Base-by-base conservation (phyloP, 1,140 invertebrate species). In the Drosophila nebulosa region DNA sequence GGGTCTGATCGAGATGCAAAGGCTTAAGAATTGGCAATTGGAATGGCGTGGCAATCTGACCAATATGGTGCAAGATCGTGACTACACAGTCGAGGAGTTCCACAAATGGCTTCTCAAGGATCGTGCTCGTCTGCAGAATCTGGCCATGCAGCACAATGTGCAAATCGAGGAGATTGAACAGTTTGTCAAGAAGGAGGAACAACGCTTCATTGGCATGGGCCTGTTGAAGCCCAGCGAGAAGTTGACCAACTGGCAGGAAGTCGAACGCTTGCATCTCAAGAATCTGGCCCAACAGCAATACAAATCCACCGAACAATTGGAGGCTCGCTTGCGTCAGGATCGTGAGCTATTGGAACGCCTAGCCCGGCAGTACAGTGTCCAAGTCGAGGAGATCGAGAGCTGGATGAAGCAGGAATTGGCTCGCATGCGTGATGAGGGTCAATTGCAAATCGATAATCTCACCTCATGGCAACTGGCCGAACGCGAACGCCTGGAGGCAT, bases 331-430 rank as follows among this genome's bases (percentile, higher is more conserved):
- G 16, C 69, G 78, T 3, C 83, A 91, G 22, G 90, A 91, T 68
- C 83, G 90, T 2, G 78, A 89, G 26, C 63, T 90, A 7, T 64
- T 91, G 5, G 77, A 91, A 51, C 72, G 78, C 22, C 27, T 91
- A 22, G 90, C 90, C 0, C 72, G 76, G 0, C 80, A 91, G 12
- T 91, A 91, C 52, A 88, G 83, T 57, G 80, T 91, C 0, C 90
- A 90, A 55, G 90, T 91, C 7, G 88, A 89, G 64, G 90, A 91
- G 35, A 91, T 91, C 27, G 90, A 91, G 22, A 64, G 58, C 18
- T 91, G 86, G 86, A 91, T 91, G 86, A 91, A 89, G 18, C 85
- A 90, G 62, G 90, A 91, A 58, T 59, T 91, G 61, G 76, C 78
- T 0, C 88, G 90, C 39, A 71, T 91, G 64, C 90, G 86, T 2